These are phyloP conservation scores for Galeruca laticollis DNA, from an alignment of 2,888 invertebrate species.

Conservation along the genomic window DNA sequence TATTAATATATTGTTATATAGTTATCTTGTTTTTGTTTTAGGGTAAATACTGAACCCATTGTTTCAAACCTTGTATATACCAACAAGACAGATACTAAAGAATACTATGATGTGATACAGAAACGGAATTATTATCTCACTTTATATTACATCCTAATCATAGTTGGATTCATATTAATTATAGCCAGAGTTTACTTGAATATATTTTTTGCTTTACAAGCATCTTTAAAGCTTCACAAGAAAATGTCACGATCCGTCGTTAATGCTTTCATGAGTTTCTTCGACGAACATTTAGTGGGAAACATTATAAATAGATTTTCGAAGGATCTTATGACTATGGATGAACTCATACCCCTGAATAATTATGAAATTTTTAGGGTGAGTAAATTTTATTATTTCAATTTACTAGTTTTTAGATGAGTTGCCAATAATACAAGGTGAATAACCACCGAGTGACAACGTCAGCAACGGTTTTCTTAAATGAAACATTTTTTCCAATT, in stretches of 20 bases:
- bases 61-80: conserved; percentile 32
- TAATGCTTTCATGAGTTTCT: conserved; percentile 69
- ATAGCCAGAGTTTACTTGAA: conserved; percentile 46
- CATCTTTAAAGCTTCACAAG: conserved; percentile 70
- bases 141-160: conserved; percentile 44
- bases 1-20: too few relatives aligned
- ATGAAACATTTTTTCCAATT: too few relatives aligned
- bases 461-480: too few relatives aligned
- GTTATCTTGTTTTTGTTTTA: too few relatives aligned
- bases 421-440: too few relatives aligned
- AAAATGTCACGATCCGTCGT: conserved; percentile 69
- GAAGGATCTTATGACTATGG: conserved; percentile 78
- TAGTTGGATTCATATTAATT: conserved; percentile 40
- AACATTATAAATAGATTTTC: conserved; percentile 72
- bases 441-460: too few relatives aligned
- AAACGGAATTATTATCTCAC: conserved; percentile 42
- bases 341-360: conserved; percentile 63
- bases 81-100: conserved; percentile 45
- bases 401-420: too few relatives aligned
- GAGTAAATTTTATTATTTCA: conserved; percentile 24
- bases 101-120: conserved; percentile 31
- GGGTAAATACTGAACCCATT: conserved; percentile 50
- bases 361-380: conserved; percentile 53
- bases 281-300: conserved; percentile 61
- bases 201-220: conserved; percentile 51